phyloP scores from a whole-genome alignment of 2,113 vertebrate genomes.

The Gorsachius goisagi region DNA sequence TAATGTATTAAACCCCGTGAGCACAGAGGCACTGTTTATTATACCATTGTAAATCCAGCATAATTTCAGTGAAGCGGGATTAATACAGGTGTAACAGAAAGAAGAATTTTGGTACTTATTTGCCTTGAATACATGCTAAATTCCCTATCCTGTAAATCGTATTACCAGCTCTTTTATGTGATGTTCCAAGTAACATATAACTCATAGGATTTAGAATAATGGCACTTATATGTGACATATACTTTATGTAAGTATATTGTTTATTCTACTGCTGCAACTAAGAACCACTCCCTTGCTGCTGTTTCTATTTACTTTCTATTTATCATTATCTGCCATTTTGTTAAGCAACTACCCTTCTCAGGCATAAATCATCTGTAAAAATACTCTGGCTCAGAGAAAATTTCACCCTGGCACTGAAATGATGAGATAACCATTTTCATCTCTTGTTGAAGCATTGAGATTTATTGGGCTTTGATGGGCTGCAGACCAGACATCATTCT shows the following conservation, averaged over 20 bases:
- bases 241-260: conserved; percentile 73
- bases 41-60: neutral
- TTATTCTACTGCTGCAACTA: conserved; percentile 70
- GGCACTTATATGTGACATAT: conserved; percentile 69
- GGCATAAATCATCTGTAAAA: conserved; percentile 83
- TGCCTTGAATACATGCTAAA: conserved; percentile 33
- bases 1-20: neutral
- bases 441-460: conserved; percentile 90
- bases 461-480: conserved; percentile 94
- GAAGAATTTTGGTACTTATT: conserved; percentile 30
- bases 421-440: conserved; percentile 92
- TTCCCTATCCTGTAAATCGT: conserved; percentile 53
- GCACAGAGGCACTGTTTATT: neutral
- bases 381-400: conserved; percentile 79
- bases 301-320: conserved; percentile 78
- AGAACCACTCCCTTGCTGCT: conserved; percentile 73
- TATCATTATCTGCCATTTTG: conserved; percentile 81
- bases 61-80: conserved; percentile 3
- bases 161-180: conserved; percentile 46
- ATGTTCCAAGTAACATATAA: conserved; percentile 50
- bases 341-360: conserved; percentile 79
- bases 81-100: conserved; percentile 18
- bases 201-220: conserved; percentile 54
- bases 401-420: conserved; percentile 80
- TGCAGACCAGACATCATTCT: conserved; percentile 89